Evolutionary conservation across 1,140 invertebrate genomes (phyloP).

Genomic region (Brachionus rubens): DNA sequence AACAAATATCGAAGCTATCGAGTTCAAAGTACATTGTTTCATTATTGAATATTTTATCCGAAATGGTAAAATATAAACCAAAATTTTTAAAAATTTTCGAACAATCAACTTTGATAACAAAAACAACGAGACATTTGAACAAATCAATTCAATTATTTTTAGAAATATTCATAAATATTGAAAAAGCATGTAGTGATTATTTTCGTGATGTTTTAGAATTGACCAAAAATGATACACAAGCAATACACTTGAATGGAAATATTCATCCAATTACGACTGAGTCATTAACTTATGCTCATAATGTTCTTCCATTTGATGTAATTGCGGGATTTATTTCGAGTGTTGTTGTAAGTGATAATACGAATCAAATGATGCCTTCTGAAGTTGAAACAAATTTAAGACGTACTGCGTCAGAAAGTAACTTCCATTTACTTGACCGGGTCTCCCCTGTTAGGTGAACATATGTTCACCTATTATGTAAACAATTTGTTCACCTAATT

Average conservation of each 20-base stretch:
- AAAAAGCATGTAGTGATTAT: constrained; percentile 26
- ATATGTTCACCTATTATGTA: background rate
- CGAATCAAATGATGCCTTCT: constrained; percentile 23
- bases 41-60: background rate
- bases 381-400: constrained; percentile 35
- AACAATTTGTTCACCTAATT: too few species aligned
- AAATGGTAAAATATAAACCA: constrained; percentile 27
- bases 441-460: too few species aligned
- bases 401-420: constrained; percentile 4
- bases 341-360: constrained; percentile 35
- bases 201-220: background rate
- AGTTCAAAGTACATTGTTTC: constrained; percentile 8
- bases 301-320: constrained; percentile 45
- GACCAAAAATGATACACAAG: background rate
- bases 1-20: constrained; percentile 12
- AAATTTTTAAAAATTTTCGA: constrained; percentile 35
- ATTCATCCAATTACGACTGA: constrained; percentile 37
- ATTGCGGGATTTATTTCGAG: constrained; percentile 44
- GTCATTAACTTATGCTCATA: constrained; percentile 9
- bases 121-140: background rate
- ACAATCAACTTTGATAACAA: background rate
- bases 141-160: constrained; percentile 13
- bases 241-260: constrained; percentile 27
- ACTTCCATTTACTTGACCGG: background rate
- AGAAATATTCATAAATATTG: constrained; percentile 27